Percentiles rank a stretch among this genome's conserved stretches.
Conservation (phyloP, 1,140 invertebrate species). For the Lasioglossum baleicum region DNA sequence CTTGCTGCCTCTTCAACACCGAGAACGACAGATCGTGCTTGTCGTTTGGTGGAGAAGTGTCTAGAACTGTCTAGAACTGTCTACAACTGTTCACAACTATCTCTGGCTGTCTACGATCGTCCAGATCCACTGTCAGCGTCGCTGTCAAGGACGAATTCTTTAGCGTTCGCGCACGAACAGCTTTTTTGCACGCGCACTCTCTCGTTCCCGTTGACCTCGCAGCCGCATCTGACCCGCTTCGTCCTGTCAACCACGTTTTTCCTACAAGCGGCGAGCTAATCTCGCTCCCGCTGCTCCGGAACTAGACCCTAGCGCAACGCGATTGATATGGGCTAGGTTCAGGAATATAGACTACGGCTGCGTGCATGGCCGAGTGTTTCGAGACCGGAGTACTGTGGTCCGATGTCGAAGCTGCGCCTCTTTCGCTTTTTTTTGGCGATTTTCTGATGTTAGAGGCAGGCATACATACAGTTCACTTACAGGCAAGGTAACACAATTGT, state of each 20-base stretch:
- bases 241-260: neutral
- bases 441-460: no score
- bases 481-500: no score
- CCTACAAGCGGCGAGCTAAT: no score
- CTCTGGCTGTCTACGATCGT: conserved; percentile 12
- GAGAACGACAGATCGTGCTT: no score
- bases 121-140: neutral
- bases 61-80: no score
- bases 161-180: neutral
- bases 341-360: neutral
- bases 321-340: no score
- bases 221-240: neutral
- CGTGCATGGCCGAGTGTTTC: neutral
- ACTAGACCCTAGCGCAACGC: no score
- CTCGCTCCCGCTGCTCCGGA: no score
- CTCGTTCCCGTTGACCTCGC: neutral
- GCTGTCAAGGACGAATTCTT: conserved; percentile 43
- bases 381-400: neutral
- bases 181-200: neutral
- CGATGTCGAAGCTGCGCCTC: no score
- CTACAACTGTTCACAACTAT: no score
- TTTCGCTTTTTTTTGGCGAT: neutral
- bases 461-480: no score
- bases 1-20: conserved; percentile 17
- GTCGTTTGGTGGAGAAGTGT: no score